Conservation (phyloP, 2,888 invertebrate genomes). For the Lasioglossum oenotherae region DNA sequence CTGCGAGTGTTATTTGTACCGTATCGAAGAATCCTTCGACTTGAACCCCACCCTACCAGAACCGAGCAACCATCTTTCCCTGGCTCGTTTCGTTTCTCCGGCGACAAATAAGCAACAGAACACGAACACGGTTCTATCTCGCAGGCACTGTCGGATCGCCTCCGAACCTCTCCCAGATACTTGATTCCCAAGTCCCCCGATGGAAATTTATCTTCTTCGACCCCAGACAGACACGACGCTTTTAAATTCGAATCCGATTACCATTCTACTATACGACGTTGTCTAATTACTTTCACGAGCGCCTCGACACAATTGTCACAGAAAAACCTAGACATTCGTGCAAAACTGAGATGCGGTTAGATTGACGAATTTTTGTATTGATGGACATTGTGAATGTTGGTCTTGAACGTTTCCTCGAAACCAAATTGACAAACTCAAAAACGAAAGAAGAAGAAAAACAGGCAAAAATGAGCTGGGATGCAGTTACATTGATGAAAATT, state of each 20-base stretch:
- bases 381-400: too few relatives aligned
- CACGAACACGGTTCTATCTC: slow-evolving; percentile 73
- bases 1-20: slow-evolving; percentile 75
- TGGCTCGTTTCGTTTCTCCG: slow-evolving; percentile 74
- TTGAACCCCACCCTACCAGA: slow-evolving; percentile 44
- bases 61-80: slow-evolving; percentile 66
- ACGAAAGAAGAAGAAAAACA: too few relatives aligned
- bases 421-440: too few relatives aligned
- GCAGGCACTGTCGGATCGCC: slow-evolving; percentile 61
- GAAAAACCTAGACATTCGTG: neutral
- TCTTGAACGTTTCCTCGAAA: too few relatives aligned
- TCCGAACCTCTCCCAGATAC: slow-evolving; percentile 69
- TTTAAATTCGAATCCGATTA: slow-evolving; percentile 69
- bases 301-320: neutral
- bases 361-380: too few relatives aligned
- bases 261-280: slow-evolving; percentile 44
- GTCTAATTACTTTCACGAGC: slow-evolving; percentile 3
- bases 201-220: slow-evolving; percentile 74
- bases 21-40: slow-evolving; percentile 68
- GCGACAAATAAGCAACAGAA: slow-evolving; percentile 77
- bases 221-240: slow-evolving; percentile 45
- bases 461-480: too few relatives aligned
- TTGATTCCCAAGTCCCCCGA: slow-evolving; percentile 66
- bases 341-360: too few relatives aligned
- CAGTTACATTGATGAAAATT: too few relatives aligned